phyloP scores from a whole-genome alignment of 2,888 invertebrate species.

The Brachypalpus laphriformis region DNA sequence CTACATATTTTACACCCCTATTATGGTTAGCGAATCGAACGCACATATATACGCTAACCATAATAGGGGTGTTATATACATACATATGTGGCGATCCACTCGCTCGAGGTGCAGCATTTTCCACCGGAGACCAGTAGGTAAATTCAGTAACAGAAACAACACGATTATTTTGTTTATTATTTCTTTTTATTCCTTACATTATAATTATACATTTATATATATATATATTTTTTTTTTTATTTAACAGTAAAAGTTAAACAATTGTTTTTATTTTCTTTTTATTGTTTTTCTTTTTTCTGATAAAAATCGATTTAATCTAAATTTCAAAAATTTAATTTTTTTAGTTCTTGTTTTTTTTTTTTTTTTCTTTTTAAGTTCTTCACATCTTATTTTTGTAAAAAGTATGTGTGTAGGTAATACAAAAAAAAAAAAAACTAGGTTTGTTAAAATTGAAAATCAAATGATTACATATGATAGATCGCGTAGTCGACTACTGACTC shows the following conservation, averaged over 20 bases:
- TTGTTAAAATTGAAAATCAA: slow-evolving; percentile 12
- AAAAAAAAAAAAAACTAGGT: slow-evolving; percentile 19
- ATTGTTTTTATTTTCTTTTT: slow-evolving; percentile 28
- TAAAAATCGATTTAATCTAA: slow-evolving; percentile 69
- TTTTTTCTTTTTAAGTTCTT: slow-evolving; percentile 32
- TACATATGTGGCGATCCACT: too few species aligned
- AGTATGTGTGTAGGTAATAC: neutral
- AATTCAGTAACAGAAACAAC: too few species aligned
- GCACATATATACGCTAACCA: too few species aligned
- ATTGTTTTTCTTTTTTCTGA: slow-evolving; percentile 34
- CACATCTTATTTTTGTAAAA: slow-evolving; percentile 35
- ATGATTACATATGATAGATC: slow-evolving; percentile 31
- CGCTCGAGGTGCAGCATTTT: too few species aligned
- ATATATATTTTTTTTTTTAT: slow-evolving; percentile 64
- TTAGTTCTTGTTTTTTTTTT: slow-evolving; percentile 31
- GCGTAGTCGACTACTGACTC: slow-evolving; percentile 30
- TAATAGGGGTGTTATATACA: too few species aligned
- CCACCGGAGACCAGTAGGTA: too few species aligned
- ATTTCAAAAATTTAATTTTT: slow-evolving; percentile 38
- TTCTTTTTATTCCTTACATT: slow-evolving; percentile 69
- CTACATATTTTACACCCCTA: too few species aligned
- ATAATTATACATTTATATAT: slow-evolving; percentile 67
- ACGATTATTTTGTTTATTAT: slow-evolving; percentile 34
- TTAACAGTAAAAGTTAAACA: slow-evolving; percentile 70
- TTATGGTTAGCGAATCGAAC: too few species aligned